Percentiles rank a stretch among this genome's conserved stretches.
phyloP scores from a whole-genome alignment of 2,113 vertebrate genomes.

The Tenrec ecaudatus region DNA sequence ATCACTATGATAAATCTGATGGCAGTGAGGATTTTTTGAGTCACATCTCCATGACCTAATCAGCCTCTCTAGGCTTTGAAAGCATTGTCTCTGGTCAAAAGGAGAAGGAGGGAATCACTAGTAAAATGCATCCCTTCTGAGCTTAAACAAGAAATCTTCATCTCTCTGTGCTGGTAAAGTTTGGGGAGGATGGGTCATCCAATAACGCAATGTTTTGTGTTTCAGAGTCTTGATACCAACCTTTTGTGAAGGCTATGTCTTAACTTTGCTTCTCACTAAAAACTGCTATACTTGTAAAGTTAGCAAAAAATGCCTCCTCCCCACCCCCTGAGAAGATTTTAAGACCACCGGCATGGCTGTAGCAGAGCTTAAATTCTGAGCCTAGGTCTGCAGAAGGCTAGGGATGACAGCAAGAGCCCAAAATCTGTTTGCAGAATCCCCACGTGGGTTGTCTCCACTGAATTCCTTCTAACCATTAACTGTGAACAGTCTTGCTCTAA shows the following conservation, averaged over 20 bases:
- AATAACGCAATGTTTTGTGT: neutral
- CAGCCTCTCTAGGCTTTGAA: neutral
- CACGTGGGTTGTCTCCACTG: no score
- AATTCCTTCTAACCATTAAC: no score
- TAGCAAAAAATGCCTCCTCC: neutral
- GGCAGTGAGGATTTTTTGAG: no score
- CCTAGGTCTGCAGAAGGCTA: no score
- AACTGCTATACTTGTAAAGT: constrained; percentile 6
- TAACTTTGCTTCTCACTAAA: neutral
- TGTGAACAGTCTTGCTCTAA: no score
- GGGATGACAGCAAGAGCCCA: no score
- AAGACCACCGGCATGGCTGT: no score
- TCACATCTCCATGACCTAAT: neutral
- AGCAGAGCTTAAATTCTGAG: no score
- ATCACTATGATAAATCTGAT: no score
- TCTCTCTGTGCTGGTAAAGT: constrained; percentile 36
- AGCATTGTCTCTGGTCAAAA: constrained; percentile 9
- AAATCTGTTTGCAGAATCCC: no score
- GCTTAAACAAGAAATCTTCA: neutral
- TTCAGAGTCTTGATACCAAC: neutral
- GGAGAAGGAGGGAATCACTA: neutral
- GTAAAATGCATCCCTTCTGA: neutral
- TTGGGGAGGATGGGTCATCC: neutral
- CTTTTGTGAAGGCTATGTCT: neutral
- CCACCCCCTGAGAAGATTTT: no score